A percentile compares a stretch with the other conserved stretches of the same genome.
Evolutionary conservation across 2,797 vertebrate genomes (phyloP).

Genomic region (Lycodopsis pacificus): DNA sequence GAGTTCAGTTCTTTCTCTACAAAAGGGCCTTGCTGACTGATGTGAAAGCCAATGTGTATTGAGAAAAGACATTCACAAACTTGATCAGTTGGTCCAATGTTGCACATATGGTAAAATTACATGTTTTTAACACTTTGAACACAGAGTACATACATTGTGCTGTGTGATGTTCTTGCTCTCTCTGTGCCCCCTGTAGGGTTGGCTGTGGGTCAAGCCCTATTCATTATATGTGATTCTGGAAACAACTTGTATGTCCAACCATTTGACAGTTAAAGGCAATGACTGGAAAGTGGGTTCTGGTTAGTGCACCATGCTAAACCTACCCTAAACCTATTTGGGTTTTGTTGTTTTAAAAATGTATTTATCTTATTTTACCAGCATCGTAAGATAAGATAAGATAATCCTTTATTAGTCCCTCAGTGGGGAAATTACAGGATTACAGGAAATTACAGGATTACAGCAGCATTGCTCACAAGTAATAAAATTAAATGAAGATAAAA

Average conservation of each 20-base stretch:
- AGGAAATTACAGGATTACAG: too few relatives aligned
- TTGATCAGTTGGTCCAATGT: background rate
- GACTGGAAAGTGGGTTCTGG: constrained; percentile 3
- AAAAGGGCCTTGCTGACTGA: background rate
- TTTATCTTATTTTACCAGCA: constrained; percentile 6
- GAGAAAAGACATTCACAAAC: background rate
- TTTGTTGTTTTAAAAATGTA: background rate
- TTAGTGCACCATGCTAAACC: background rate
- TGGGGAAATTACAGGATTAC: too few relatives aligned
- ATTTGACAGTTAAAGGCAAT: constrained; percentile 13
- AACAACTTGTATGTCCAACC: background rate
- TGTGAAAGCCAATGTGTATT: background rate
- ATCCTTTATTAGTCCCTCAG: too few relatives aligned
- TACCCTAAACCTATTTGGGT: background rate
- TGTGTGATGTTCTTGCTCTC: background rate
- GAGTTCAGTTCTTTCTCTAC: background rate
- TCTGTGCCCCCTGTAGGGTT: background rate
- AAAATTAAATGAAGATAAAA: too few relatives aligned
- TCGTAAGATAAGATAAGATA: too few relatives aligned
- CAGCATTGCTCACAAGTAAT: too few relatives aligned
- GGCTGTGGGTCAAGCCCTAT: background rate
- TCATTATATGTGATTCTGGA: background rate
- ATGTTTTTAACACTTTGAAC: constrained; percentile 5
- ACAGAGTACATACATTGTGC: background rate
- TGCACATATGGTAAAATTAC: background rate